Base-by-base conservation (phyloP, 2,888 invertebrate species). In the Drosophila subquinaria region DNA sequence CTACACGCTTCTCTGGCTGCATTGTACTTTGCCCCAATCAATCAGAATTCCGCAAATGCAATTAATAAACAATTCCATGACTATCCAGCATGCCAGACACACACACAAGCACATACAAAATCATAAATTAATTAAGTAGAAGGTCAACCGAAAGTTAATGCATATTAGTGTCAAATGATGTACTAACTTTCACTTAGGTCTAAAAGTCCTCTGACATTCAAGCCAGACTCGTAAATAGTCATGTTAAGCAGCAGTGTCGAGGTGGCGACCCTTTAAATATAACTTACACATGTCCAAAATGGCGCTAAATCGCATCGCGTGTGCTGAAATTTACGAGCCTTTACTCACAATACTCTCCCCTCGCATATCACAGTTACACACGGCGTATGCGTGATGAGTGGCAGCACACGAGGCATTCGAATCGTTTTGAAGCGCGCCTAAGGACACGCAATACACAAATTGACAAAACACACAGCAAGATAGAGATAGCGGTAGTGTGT, bases 331-430 rank as follows among this genome's bases (percentile, higher is more conserved):
- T 64, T 67, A 79, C 53, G 65, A 69, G 73, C 33, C 35, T 40
- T 33, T 13, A 48, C 57, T 45, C 57, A 61, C 64, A 70, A 69
- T 57, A 57, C 45, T 45, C 11, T 27, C 4, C 1, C 15, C 3
- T 15, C 56, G 79, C 70, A 69, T 55, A 70, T 68, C 62, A 69
- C 52, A 33, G 69, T 64, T 56, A 56, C 60, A 79, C 76, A 73
- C 64, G 76, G 67, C 70, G 79, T 84, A 79, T 79, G 84, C 82
- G 85, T 85, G 80, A 70, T 77, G 86, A 88, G 82, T 84, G 74
- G 69, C 82, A 74, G 45, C 42, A 23, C 36, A 63, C 20, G 45
- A 36, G 56, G 55, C 51, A 51, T 66, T 70, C 60, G 63, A 72
- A 73, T 74, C 72, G 65, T 47, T 70, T 59, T 57, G 42, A 63